phyloP scores from a whole-genome alignment of 2,888 invertebrate genomes.

The Hetaerina titia region DNA sequence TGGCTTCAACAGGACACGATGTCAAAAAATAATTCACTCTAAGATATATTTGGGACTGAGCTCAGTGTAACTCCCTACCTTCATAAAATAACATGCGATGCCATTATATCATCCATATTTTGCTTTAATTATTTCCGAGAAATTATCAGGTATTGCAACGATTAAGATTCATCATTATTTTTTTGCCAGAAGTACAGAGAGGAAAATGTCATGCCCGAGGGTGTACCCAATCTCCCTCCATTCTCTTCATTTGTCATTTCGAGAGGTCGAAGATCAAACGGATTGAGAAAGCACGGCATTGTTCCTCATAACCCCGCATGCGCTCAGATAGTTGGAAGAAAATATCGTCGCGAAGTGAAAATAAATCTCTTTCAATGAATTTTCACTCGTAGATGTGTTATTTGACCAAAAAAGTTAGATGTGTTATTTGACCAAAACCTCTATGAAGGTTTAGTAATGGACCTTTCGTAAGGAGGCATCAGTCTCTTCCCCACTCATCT shows the following conservation, averaged over 20 bases:
- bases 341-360: not conserved
- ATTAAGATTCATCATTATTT: no score
- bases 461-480: not conserved
- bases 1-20: no score
- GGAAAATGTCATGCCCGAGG: not conserved
- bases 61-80: no score
- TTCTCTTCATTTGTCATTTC: not conserved
- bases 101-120: no score
- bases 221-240: not conserved
- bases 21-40: no score
- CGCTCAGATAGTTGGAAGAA: not conserved
- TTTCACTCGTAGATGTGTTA: not conserved
- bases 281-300: not conserved
- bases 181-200: no score
- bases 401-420: no score
- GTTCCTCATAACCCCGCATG: not conserved
- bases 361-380: not conserved
- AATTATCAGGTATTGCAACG: not conserved
- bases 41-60: no score
- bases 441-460: not conserved
- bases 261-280: not conserved
- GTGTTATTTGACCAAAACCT: no score
- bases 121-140: not conserved
- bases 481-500: no score
- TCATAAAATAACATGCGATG: no score